Conservation (phyloP, 1,140 invertebrate genomes). For the Sminthurinus signatus region DNA sequence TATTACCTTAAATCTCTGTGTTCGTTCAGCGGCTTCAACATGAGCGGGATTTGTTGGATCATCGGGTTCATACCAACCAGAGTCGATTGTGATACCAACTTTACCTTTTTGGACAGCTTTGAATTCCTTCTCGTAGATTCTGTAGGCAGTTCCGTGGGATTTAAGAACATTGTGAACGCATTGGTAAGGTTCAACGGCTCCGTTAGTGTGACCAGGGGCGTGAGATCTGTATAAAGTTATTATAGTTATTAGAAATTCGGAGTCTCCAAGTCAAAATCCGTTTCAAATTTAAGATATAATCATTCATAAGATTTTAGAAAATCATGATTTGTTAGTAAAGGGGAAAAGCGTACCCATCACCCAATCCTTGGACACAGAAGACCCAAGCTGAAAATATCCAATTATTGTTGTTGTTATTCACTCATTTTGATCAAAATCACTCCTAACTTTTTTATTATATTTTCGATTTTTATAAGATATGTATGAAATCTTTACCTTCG, state of each 20-base stretch:
- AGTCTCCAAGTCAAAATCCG: too few relatives aligned
- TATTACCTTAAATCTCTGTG: conserved; percentile 43
- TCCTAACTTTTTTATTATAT: too few relatives aligned
- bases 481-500: too few relatives aligned
- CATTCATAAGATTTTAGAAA: not conserved
- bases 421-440: too few relatives aligned
- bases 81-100: conserved; percentile 57
- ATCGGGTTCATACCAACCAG: conserved; percentile 52
- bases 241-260: too few relatives aligned
- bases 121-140: conserved; percentile 36
- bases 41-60: conserved; percentile 20
- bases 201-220: conserved; percentile 40
- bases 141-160: conserved; percentile 38
- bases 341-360: too few relatives aligned
- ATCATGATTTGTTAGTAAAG: not conserved
- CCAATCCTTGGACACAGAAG: conserved; percentile 47
- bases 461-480: too few relatives aligned
- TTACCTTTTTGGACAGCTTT: conserved; percentile 32
- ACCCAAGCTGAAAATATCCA: conserved; percentile 50
- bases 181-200: conserved; percentile 18
- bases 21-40: conserved; percentile 18
- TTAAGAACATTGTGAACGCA: conserved; percentile 31
- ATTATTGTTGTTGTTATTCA: too few relatives aligned
- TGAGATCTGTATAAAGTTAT: conserved; percentile 28
- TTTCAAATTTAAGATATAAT: not conserved